Percentiles rank a stretch among this genome's conserved stretches.
phyloP scores from a whole-genome alignment of 2,797 vertebrate genomes.

The Gouania willdenowi region DNA sequence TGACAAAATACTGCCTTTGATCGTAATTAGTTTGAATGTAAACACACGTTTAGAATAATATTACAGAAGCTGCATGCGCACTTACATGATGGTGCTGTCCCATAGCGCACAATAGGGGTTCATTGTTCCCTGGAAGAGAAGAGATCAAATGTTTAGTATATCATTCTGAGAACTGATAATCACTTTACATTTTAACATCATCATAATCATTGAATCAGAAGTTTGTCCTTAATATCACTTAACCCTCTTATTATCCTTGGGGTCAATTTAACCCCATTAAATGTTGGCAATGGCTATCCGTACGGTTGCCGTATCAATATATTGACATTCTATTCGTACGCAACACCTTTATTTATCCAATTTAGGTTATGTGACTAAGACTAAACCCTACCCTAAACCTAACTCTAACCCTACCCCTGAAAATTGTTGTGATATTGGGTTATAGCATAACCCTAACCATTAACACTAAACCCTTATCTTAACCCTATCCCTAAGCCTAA shows the following conservation, averaged over 20 bases:
- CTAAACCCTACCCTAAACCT: no score
- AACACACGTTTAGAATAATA: not conserved
- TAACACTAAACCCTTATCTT: no score
- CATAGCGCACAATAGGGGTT: slow-evolving; percentile 96
- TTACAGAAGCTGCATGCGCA: slow-evolving; percentile 41
- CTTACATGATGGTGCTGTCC: slow-evolving; percentile 95
- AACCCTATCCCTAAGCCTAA: no score
- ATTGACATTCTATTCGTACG: no score
- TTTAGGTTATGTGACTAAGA: no score
- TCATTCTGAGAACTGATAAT: slow-evolving; percentile 16
- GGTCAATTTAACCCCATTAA: slow-evolving; percentile 66
- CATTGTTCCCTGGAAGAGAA: slow-evolving; percentile 85
- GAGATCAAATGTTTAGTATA: slow-evolving; percentile 31
- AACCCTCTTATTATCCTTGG: slow-evolving; percentile 68
- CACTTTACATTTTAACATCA: slow-evolving; percentile 16
- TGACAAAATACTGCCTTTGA: not conserved
- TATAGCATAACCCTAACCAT: no score
- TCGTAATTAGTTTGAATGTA: not conserved
- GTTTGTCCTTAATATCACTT: slow-evolving; percentile 55
- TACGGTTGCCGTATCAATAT: no score
- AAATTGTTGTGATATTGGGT: no score
- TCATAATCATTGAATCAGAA: no score
- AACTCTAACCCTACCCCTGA: no score
- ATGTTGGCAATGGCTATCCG: slow-evolving; percentile 53
- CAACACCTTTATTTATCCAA: no score